Base-by-base conservation (phyloP, 2,888 invertebrate species). In the Patella depressa region DNA sequence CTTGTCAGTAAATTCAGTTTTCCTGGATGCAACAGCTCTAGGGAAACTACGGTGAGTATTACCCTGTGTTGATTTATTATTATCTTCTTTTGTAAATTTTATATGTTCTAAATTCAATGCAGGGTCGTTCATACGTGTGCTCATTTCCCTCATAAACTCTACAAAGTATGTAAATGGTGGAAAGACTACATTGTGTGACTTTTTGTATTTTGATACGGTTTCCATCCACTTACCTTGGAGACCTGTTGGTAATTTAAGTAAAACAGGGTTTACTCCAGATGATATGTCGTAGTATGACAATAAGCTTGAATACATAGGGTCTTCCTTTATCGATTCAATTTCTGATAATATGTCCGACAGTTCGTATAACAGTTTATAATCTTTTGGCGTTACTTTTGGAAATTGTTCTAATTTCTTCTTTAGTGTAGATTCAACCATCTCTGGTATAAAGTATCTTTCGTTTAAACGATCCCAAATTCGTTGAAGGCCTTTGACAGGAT, bases 401-500 rank as follows among this genome's bases (percentile, higher is more conserved):
- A 80, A 76, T 11, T 72, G 71, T 3, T 53, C 69, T 14, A 78
- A 53, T 70, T 75, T 78, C 5, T 24, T 24, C 55, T 76, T 80
- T 7, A 80, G 74, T 15, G 74, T 24, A 17, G 72, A 45, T 59
- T 80, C 80, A 45, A 80, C 75, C 57, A 76, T 74, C 57, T 78
- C 77, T 14, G 78, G 76, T 5, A 57, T 17, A 34, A 78, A 77
- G 57, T 80, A 78, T 70, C 74, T 24, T 15, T 78, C 76, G n/a
- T 80, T 74, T 17, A 80, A 72, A 53, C 78, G 55, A 34, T 80
- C 19, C 78, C 80, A 78, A 5, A 80, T 29, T 14, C 71, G 55
- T 15, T 70, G n/a, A 12, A 80, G 24, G 24, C 55, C 80, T 57
- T 24, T 24, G 34, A 17, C 17, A 45, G 78, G 74, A 69, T 78